Conservation (phyloP, 2,797 vertebrate species). For the Rhabdophis nuchalis region DNA sequence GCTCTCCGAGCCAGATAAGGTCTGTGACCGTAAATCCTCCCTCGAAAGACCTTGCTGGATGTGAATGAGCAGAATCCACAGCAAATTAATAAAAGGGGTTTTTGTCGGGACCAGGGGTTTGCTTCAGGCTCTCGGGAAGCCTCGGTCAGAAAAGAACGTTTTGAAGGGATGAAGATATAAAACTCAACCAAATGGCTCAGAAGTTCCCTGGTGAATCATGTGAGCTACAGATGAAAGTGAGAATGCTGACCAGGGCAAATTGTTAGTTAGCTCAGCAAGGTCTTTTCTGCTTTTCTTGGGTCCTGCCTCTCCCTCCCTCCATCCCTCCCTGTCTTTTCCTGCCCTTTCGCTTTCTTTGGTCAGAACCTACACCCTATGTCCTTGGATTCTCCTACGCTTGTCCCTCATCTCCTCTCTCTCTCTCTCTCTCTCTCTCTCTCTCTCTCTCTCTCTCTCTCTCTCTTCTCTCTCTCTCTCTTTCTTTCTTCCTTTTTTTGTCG, state of each 20-base stretch:
- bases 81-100: too few species aligned
- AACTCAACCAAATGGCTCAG: background rate
- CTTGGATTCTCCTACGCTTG: conserved; percentile 33
- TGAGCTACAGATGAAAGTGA: background rate
- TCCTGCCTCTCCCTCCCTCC: background rate
- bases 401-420: conserved; percentile 18
- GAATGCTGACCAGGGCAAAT: background rate
- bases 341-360: background rate
- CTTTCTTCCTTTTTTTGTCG: too few species aligned
- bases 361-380: conserved; percentile 11
- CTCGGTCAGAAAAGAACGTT: background rate
- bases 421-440: background rate
- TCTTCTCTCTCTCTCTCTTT: background rate
- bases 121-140: too few species aligned
- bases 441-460: background rate
- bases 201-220: background rate
- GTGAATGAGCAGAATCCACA: too few species aligned
- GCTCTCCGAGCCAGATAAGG: too few species aligned
- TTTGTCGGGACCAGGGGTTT: too few species aligned
- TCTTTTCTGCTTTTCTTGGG: background rate
- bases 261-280: background rate
- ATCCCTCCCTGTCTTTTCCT: background rate
- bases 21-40: too few species aligned
- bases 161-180: background rate
- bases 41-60: too few species aligned